phyloP scores from a whole-genome alignment of 2,888 invertebrate genomes.

The Embidobia sp. region DNA sequence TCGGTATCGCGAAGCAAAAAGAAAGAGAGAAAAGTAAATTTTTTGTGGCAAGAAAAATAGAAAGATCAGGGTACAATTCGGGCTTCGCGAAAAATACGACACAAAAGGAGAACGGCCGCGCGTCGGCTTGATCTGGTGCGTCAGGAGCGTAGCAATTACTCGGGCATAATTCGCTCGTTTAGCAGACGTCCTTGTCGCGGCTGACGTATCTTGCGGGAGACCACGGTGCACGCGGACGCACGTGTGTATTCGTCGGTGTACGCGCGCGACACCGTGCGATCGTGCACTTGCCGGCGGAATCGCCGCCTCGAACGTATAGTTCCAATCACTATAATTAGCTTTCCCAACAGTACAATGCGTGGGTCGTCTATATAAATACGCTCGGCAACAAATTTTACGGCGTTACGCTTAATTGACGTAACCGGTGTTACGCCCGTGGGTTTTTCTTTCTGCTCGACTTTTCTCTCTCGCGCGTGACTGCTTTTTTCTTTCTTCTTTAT shows the following conservation, averaged over 20 bases:
- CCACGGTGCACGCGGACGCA: constrained; percentile 42
- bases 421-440: no score
- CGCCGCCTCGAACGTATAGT: constrained; percentile 16
- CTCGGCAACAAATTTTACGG: background rate
- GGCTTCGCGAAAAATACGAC: constrained; percentile 31
- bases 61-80: no score
- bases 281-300: constrained; percentile 9
- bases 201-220: constrained; percentile 72
- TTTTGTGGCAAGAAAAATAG: no score
- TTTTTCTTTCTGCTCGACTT: no score
- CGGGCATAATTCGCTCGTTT: constrained; percentile 75
- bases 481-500: no score
- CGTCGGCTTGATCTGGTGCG: constrained; percentile 51
- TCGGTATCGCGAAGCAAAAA: no score
- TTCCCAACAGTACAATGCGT: constrained; percentile 21
- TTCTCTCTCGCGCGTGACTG: no score
- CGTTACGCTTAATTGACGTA: constrained; percentile 20
- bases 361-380: constrained; percentile 30
- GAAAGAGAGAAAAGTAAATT: no score
- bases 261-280: background rate
- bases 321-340: constrained; percentile 28
- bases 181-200: constrained; percentile 76
- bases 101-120: constrained; percentile 39
- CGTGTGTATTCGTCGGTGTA: background rate
- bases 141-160: constrained; percentile 73